Conservation (phyloP, 2,888 invertebrate species). For the Eilema caniola region DNA sequence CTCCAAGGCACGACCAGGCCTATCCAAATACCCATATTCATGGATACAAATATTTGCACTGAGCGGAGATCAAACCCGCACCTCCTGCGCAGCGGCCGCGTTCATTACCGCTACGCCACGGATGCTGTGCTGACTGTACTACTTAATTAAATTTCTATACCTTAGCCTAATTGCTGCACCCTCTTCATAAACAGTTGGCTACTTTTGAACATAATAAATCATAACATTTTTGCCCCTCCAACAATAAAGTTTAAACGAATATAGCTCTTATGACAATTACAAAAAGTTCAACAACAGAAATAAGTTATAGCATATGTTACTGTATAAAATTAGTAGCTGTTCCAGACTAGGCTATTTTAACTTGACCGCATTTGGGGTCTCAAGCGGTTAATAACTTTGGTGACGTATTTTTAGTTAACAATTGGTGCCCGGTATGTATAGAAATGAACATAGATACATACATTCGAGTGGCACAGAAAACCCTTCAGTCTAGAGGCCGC, state of each 20-base stretch:
- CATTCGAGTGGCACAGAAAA: too few species aligned
- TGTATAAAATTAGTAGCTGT: slow-evolving; percentile 37
- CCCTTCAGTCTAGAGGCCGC: too few species aligned
- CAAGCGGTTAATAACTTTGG: slow-evolving; percentile 9
- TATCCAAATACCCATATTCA: too few species aligned
- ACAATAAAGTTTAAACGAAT: slow-evolving; percentile 30
- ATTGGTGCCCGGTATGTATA: not conserved
- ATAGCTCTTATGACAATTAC: slow-evolving; percentile 33
- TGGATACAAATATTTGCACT: too few species aligned
- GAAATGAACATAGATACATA: not conserved
- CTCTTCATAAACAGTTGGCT: slow-evolving; percentile 57
- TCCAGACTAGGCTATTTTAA: slow-evolving; percentile 27
- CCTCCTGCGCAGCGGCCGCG: too few species aligned
- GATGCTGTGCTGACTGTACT: too few species aligned
- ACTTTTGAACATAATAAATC: slow-evolving; percentile 61
- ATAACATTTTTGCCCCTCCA: slow-evolving; percentile 43
- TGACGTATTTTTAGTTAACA: slow-evolving; percentile 26
- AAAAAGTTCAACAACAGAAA: slow-evolving; percentile 25
- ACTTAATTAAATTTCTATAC: slow-evolving; percentile 45
- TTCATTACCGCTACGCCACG: too few species aligned
- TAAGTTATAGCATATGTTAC: slow-evolving; percentile 35
- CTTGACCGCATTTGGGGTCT: slow-evolving; percentile 22
- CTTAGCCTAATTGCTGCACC: slow-evolving; percentile 44
- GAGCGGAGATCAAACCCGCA: too few species aligned
- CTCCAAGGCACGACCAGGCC: too few species aligned